phyloP scores from a whole-genome alignment of 2,888 invertebrate species.

The Mesodorylaimus sp. region DNA sequence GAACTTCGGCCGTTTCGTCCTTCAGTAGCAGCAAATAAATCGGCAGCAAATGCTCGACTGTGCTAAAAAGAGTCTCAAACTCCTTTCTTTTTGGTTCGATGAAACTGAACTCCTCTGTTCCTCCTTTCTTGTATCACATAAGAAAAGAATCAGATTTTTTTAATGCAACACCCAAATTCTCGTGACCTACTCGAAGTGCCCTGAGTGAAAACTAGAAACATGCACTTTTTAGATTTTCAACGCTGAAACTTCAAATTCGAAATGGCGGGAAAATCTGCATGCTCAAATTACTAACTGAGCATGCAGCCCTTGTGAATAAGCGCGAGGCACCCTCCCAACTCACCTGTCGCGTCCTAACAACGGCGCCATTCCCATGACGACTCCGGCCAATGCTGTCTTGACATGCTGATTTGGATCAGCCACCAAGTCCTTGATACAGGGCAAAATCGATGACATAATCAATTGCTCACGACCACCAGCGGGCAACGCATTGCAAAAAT shows the following conservation, averaged over 20 bases:
- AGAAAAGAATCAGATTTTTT: too few species aligned
- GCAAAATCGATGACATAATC: slow-evolving; percentile 86
- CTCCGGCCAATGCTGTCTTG: slow-evolving; percentile 90
- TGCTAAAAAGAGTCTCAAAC: slow-evolving; percentile 43
- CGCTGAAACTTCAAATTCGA: too few species aligned
- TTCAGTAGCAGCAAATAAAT: slow-evolving; percentile 86
- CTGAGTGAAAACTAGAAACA: too few species aligned
- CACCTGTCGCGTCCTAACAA: slow-evolving; percentile 68
- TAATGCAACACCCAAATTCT: too few species aligned
- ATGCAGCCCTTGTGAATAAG: too few species aligned
- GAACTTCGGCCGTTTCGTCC: slow-evolving; percentile 94
- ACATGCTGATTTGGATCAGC: slow-evolving; percentile 96
- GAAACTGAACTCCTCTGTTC: slow-evolving; percentile 3
- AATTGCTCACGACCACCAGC: slow-evolving; percentile 62
- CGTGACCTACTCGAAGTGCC: too few species aligned
- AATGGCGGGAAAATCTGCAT: too few species aligned
- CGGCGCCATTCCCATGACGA: slow-evolving; percentile 97
- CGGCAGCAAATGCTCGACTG: slow-evolving; percentile 85
- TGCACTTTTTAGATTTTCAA: too few species aligned
- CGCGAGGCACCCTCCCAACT: too few species aligned
- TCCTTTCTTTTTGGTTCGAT: background rate
- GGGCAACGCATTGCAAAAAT: slow-evolving; percentile 82
- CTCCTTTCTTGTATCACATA: too few species aligned
- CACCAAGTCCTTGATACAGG: slow-evolving; percentile 90
- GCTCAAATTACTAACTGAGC: too few species aligned